Base-by-base conservation (phyloP, 2,888 invertebrate species). In the Caenorhabditis uteleia region DNA sequence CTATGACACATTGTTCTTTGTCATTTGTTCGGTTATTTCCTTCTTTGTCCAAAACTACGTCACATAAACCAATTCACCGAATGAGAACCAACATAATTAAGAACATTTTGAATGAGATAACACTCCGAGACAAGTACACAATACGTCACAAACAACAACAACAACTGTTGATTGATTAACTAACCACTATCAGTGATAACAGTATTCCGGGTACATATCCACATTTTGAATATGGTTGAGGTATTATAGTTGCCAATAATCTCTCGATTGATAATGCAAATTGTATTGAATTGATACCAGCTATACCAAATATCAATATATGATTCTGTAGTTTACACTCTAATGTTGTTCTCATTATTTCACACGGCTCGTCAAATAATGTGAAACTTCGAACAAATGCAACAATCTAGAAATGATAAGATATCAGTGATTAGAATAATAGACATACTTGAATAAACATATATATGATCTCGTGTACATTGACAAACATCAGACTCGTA, bases 231-330 rank as follows among this genome's bases (percentile, higher is more conserved):
- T 62, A 62, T 16, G 39, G 36, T 27, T 56, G 47, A 1, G 62
- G 56, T 14, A 62, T 36, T 7, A 47, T 47, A 3, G 47, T 47
- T 10, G 47, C 47, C 4, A 47, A 25, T 2, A 47, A 16, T 25
- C 47, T 43, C n/a, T 62, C 62, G 4, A 62, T 10, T 6, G 54
- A 56, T 18, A 62, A 23, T 8, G 47, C 62, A 14, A 49, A 56
- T 26, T 62, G 62, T n/a, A 43, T 62, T 16, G 56, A 62, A 14
- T 49, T 62, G 34, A 62, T 56, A 3, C 51, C 62, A 12, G 62
- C 50, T 2, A 62, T 33, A n/a, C 51, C 56, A 44, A 48, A 56
- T 27, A 62, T 56, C 3, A 62, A 26, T 5, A 51, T 31, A 27
- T 62, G 56, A 26, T 56, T 62, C 21, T 62, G 50, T 16, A 50